These are phyloP conservation scores for Gallinago paraguaiae DNA, from an alignment of 2,113 vertebrate species.

Conservation along the genomic window DNA sequence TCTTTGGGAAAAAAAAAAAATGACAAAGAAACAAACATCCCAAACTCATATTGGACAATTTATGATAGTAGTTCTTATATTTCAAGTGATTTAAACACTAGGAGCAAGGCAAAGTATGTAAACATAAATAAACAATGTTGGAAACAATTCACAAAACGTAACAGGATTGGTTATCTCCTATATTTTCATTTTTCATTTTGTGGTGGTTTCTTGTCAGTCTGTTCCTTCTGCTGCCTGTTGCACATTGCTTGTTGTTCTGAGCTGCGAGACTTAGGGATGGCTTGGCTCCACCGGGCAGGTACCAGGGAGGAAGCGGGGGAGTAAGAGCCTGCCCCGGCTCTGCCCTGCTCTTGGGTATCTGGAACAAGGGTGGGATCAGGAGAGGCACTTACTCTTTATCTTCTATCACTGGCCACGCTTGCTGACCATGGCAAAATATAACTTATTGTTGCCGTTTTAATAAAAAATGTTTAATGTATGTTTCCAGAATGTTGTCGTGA, in stretches of 20 bases:
- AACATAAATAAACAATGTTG: not conserved
- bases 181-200: not conserved
- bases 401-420: not conserved
- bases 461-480: not conserved
- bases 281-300: not conserved
- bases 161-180: too few species aligned
- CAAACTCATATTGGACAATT: not conserved
- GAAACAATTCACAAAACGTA: not conserved
- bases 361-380: not conserved
- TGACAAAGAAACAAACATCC: not conserved
- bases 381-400: not conserved
- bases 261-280: not conserved
- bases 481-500: not conserved
- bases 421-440: not conserved
- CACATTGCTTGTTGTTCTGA: not conserved
- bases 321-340: not conserved
- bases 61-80: not conserved
- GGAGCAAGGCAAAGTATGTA: not conserved
- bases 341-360: rapidly evolving
- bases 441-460: not conserved
- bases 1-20: not conserved
- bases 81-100: not conserved
- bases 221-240: not conserved
- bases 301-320: not conserved
- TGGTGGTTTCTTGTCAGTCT: not conserved